Evolutionary conservation across 2,888 invertebrate species (phyloP), one percentile per base, ranked within the genome.

Genomic region (Papilio demoleus): DNA sequence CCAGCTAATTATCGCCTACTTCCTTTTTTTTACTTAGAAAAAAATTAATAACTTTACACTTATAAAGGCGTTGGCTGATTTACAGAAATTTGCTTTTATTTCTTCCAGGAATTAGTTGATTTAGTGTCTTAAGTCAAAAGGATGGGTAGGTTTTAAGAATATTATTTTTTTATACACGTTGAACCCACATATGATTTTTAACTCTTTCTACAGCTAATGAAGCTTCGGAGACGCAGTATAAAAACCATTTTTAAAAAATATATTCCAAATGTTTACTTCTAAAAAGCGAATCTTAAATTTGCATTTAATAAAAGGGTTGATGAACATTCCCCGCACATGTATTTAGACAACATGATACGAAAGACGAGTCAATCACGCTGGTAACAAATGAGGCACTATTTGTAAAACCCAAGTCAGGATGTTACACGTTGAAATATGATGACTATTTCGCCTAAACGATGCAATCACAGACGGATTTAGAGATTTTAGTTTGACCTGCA

Each of bases 381-480:
- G 70, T 79, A 81, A 88, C 83, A 88, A 89, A 88, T 88, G 80
- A 73, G 76, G 40, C 75, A 74, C 80, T 79, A 87, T 90, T 89
- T 88, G 85, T 88, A 82, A 84, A 83, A 88, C 83, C 82, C 78
- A 79, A 86, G 85, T 81, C 81, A 77, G 61, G 84, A 84, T 82
- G 83, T 83, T 84, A 79, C 76, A 75, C 79, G 78, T 77, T 90
- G 90, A 92, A 88, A 89, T 88, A 92, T 89, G 85, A 87, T 84
- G 80, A 86, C 90, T 84, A 89, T 91, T 84, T 81, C 81, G 76
- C 81, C 82, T 85, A 88, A 92, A 87, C 84, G 91, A 86, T 86
- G 87, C 92, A 88, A 92, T 92, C 91, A 87, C 86, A 79, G 80
- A 81, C 79, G 88, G 90, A 86, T 89, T 91, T 90, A 82, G 83